phyloP scores from a whole-genome alignment of 2,888 invertebrate species.

The Dendrolimus houi region DNA sequence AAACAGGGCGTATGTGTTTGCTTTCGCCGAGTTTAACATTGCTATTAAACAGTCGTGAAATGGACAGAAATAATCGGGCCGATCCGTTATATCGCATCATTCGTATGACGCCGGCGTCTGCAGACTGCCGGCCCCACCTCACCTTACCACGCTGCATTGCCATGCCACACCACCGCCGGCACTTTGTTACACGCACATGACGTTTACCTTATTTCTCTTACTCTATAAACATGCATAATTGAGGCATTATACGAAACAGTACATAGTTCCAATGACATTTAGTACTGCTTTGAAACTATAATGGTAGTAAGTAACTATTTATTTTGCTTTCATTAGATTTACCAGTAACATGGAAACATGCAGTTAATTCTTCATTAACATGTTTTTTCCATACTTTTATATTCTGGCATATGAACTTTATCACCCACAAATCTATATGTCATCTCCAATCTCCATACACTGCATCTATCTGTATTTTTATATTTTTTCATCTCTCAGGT shows the following conservation, averaged over 20 bases:
- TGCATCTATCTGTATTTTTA: too few species aligned
- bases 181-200: slow-evolving; percentile 46
- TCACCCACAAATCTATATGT: too few species aligned
- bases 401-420: too few species aligned
- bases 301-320: too few species aligned
- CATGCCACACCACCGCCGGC: slow-evolving; percentile 44
- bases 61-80: slow-evolving; percentile 74
- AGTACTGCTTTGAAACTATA: too few species aligned
- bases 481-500: too few species aligned
- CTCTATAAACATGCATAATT: slow-evolving; percentile 28
- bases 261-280: slow-evolving; percentile 12
- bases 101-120: slow-evolving; percentile 65
- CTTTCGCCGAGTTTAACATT: slow-evolving; percentile 73
- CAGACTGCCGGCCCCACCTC: slow-evolving; percentile 34
- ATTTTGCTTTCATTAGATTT: too few species aligned
- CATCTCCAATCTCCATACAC: too few species aligned
- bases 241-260: slow-evolving; percentile 24
- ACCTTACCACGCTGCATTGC: slow-evolving; percentile 36
- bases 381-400: too few species aligned
- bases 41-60: slow-evolving; percentile 76
- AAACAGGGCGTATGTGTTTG: slow-evolving; percentile 73
- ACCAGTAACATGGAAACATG: too few species aligned
- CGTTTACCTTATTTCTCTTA: slow-evolving; percentile 50
- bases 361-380: too few species aligned
- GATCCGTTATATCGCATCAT: slow-evolving; percentile 72